Percentiles rank a stretch among this genome's conserved stretches.
These are phyloP conservation scores for Peucedramus taeniatus DNA, from an alignment of 2,113 vertebrate genomes.

Conservation along the genomic window DNA sequence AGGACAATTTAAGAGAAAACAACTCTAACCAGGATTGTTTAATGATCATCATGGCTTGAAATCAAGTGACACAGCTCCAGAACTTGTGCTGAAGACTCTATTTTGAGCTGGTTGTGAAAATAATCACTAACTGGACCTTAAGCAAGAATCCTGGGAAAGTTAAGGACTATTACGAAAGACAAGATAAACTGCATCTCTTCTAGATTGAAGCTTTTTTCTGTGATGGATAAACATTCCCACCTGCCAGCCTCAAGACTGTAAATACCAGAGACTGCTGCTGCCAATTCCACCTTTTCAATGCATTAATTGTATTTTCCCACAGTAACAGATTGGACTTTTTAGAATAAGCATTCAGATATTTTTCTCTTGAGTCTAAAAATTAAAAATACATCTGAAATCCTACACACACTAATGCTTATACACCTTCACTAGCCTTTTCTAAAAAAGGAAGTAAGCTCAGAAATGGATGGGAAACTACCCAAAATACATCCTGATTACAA, in stretches of 20 bases:
- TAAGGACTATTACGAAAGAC: not conserved
- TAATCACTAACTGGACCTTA: not conserved
- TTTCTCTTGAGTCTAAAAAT: not conserved
- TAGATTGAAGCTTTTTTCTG: not conserved
- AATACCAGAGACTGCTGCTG: not conserved
- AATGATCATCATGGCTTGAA: not conserved
- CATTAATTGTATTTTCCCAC: not conserved
- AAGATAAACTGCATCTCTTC: not conserved
- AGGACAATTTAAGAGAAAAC: not conserved
- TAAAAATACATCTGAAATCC: not conserved
- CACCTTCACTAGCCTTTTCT: not conserved
- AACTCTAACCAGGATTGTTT: not conserved
- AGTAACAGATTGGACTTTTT: not conserved
- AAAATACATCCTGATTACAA: not conserved
- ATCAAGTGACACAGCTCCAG: not conserved
- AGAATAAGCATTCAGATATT: not conserved
- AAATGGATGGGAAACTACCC: not conserved
- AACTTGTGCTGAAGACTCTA: not conserved
- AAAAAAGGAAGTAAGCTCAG: not conserved
- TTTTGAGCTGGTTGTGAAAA: not conserved
- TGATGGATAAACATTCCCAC: not conserved
- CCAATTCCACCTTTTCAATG: not conserved
- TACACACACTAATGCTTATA: not conserved
- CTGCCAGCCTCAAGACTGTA: not conserved
- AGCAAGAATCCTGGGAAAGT: not conserved